Base-by-base conservation (phyloP, 2,113 vertebrate genomes). In the Rhipidura dahli region DNA sequence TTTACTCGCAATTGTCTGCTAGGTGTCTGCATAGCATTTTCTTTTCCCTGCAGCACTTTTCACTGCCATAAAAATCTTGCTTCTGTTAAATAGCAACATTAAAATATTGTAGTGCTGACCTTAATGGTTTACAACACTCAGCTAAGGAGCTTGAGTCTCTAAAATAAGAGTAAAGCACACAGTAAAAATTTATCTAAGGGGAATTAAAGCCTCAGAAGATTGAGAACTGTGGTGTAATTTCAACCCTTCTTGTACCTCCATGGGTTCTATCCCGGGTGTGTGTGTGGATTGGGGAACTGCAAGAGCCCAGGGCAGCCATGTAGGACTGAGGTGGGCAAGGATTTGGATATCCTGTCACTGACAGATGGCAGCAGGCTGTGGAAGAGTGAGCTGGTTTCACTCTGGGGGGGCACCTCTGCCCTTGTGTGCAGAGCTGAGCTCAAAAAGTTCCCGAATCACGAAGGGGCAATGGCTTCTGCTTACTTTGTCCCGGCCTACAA, bases 41-140 rank as follows among this genome's bases (percentile, higher is more conserved):
- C n/a, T 92, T 85, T 93, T n/a, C 70, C 90, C 87, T 1, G 33
- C 70, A 91, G 94, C 79, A 87, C 51, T 90, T 90, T 91, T 75
- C 73, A 56, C 11, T 39, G 54, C 45, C 63, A 16, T 81, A 76
- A 87, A 96, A 95, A 75, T 80, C 90, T 65, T 76, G 53, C 80
- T 92, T 70, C 80, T 92, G 70, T 89, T 95, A 95, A 95, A 94
- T 39, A 78, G 76, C 47, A 70, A 64, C n/a, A 40, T 83, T 81
- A 92, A 91, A 92, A 86, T 92, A 83, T 60, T 68, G 72, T 44
- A 81, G 78, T 35, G 68, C 22, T 93, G 93, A 95, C 92, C 94
- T 93, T 94, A 96, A 93, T 45, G 60, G 51, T 93, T 96, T 95
- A 78, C 75, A 90, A 53, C 53, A 66, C 56, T 47, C 83, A 65